These are phyloP conservation scores for Shargacucullia verbasci DNA, from an alignment of 2,888 invertebrate species.

Conservation along the genomic window DNA sequence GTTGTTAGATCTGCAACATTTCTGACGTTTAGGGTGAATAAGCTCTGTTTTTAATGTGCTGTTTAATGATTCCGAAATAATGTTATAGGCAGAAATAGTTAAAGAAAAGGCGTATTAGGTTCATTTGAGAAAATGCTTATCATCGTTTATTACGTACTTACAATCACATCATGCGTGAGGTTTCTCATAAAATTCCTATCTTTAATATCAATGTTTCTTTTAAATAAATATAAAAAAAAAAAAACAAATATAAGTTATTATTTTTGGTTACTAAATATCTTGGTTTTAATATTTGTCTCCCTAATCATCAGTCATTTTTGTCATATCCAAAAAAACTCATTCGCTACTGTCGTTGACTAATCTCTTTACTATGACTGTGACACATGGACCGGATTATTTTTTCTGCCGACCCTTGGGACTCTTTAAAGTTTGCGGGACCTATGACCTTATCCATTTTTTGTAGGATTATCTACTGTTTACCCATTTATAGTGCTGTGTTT, in stretches of 20 bases:
- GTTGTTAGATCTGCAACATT: constrained; percentile 44
- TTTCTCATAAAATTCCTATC: no score
- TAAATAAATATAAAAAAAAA: no score
- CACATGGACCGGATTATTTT: constrained; percentile 62
- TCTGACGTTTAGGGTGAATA: constrained; percentile 34
- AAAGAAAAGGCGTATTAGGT: no score
- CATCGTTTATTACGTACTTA: no score
- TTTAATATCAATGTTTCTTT: no score
- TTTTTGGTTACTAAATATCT: no score
- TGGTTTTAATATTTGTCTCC: constrained; percentile 10
- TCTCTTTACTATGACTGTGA: constrained; percentile 57
- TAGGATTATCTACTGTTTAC: constrained; percentile 36
- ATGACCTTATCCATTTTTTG: constrained; percentile 42
- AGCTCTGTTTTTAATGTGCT: constrained; percentile 26
- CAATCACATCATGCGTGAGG: no score
- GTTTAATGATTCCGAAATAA: background rate
- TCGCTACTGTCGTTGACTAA: constrained; percentile 61
- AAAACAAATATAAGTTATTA: no score
- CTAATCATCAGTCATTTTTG: constrained; percentile 63
- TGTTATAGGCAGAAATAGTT: no score
- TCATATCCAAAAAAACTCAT: constrained; percentile 64
- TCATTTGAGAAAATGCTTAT: no score
- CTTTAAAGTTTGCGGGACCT: constrained; percentile 43
- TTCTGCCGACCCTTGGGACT: constrained; percentile 53
- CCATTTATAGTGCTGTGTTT: constrained; percentile 13